phyloP scores from a whole-genome alignment of 2,888 invertebrate species.

The Trichogramma dendrolimi region DNA sequence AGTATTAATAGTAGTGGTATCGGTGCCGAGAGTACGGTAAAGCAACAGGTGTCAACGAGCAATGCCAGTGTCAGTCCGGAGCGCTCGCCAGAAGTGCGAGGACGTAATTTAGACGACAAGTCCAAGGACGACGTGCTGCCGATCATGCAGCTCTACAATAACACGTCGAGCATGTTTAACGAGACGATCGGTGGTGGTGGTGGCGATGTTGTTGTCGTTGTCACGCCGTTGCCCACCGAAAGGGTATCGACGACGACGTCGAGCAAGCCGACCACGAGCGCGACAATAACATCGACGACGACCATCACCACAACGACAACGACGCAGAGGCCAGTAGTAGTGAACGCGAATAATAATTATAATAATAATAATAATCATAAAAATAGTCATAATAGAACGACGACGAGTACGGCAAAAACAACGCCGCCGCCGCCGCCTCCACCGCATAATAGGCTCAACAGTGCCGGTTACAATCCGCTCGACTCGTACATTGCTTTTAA shows the following conservation, averaged over 20 bases:
- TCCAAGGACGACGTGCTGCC: constrained; percentile 46
- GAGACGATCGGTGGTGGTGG: constrained; percentile 12
- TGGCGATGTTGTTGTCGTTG: too few relatives aligned
- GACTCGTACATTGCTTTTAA: constrained; percentile 26
- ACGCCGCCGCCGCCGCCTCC: constrained; percentile 8
- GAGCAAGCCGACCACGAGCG: constrained; percentile 43
- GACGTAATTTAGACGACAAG: constrained; percentile 43
- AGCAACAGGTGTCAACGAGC: constrained; percentile 6
- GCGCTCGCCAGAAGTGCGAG: constrained; percentile 45
- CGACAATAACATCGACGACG: background rate
- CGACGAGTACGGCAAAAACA: background rate
- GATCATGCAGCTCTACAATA: constrained; percentile 47
- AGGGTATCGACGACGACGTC: constrained; percentile 33
- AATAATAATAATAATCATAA: background rate
- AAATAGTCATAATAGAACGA: background rate
- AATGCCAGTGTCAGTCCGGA: constrained; percentile 23
- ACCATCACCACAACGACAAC: background rate
- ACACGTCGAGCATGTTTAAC: constrained; percentile 48
- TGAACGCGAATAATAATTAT: background rate
- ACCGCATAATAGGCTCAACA: constrained; percentile 28
- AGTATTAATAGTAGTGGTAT: background rate
- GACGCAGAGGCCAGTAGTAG: background rate
- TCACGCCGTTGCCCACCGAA: background rate
- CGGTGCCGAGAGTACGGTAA: constrained; percentile 13
- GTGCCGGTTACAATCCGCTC: constrained; percentile 39